phyloP scores from a whole-genome alignment of 2,888 invertebrate genomes.

The Abrostola tripartita region DNA sequence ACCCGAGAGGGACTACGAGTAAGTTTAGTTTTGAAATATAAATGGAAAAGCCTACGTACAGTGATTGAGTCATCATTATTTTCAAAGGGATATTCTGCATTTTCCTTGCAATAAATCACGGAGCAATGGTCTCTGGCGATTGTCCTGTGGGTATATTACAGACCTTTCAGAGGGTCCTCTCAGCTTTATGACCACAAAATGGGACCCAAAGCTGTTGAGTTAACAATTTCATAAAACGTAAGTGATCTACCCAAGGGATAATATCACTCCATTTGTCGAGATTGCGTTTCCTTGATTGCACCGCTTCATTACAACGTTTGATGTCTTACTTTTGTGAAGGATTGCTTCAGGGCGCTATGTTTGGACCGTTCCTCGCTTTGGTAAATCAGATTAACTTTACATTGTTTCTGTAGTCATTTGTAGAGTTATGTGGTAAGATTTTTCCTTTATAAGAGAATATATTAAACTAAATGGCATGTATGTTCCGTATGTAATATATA shows the following conservation, averaged over 20 bases:
- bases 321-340: constrained; percentile 10
- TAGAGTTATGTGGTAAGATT: too few relatives aligned
- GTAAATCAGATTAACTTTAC: background rate
- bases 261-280: constrained; percentile 38
- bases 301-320: constrained; percentile 23
- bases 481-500: background rate
- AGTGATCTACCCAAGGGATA: constrained; percentile 26
- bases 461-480: background rate
- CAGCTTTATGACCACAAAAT: constrained; percentile 26
- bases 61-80: constrained; percentile 12
- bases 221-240: constrained; percentile 43
- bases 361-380: constrained; percentile 3
- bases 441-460: too few relatives aligned
- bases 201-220: constrained; percentile 35
- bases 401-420: too few relatives aligned
- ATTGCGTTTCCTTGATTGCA: constrained; percentile 41
- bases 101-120: constrained; percentile 31
- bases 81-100: constrained; percentile 7
- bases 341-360: constrained; percentile 1
- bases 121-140: constrained; percentile 17
- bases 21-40: background rate
- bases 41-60: background rate
- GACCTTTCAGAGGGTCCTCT: constrained; percentile 19
- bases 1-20: background rate
- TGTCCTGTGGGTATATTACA: constrained; percentile 18